Base-by-base conservation (phyloP, 2,888 invertebrate genomes). In the Prosapia bicincta region DNA sequence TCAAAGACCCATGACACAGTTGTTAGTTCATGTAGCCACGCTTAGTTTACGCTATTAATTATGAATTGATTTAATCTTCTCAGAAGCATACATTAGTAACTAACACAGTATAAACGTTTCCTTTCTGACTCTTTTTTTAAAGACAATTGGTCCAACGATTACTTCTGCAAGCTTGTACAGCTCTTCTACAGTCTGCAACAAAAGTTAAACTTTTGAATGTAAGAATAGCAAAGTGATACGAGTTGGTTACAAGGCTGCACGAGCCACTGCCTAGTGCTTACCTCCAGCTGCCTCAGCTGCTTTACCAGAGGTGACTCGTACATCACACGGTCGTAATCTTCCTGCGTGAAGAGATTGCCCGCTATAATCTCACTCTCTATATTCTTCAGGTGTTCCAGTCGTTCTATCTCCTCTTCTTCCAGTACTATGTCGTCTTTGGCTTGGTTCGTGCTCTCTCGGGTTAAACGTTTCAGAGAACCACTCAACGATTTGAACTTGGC, bases 321-420 rank as follows among this genome's bases (percentile, higher is more conserved):
- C 24, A 71, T 68, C 13, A 69, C 24, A n/a, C 73, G 72, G 28
- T 77, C 77, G 43, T 32, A 90, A 78, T 90, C 89, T 72, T 90
- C 89, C 26, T 88, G 86, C 0, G 86, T 85, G 79, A 90, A 87
- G 81, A 90, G 87, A 54, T 54, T 54, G 3, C 54, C 54, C 5
- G 54, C n/a, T 54, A 3, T 20, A 54, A 54, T 54, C 5, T 54
- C 54, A 54, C 20, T 20, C 7, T 54, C 54, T 20, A 54, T 54
- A 5, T 54, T 20, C 20, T 54, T n/a, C 1, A 54, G 20, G 20
- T 20, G 54, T 20, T 20, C 20, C 9, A 20, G n/a, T 54, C 20
- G 54, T 54, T 54, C 20, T n/a, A 5, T 9, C 20, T 54, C 54
- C 5, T 2, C 54, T 20, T 20, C 54, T 25, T 76, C 76, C 38